Evolutionary conservation across 2,113 vertebrate genomes (phyloP).

Genomic region (Romanogobio albipinnatus): DNA sequence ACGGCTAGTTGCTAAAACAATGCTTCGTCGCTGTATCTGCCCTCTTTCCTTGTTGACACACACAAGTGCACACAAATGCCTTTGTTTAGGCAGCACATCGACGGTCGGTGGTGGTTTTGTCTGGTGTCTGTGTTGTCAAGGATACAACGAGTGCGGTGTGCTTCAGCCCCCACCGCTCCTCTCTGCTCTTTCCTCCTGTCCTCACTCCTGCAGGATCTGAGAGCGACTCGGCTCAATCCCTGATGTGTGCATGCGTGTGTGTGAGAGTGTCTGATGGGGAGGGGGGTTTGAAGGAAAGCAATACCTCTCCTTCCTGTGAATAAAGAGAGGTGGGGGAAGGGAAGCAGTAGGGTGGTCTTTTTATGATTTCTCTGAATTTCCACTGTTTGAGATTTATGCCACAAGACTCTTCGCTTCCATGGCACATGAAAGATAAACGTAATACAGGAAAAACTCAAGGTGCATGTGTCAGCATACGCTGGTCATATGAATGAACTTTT

Average conservation of each 20-base stretch:
- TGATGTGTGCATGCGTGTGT: slow-evolving; percentile 68
- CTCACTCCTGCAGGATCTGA: slow-evolving; percentile 72
- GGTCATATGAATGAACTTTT: slow-evolving; percentile 6
- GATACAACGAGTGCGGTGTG: slow-evolving; percentile 54
- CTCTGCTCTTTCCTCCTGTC: slow-evolving; percentile 54
- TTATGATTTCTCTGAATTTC: slow-evolving; percentile 44
- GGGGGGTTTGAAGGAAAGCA: slow-evolving; percentile 61
- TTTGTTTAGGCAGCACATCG: slow-evolving; percentile 49
- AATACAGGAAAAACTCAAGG: background rate
- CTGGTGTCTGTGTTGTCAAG: slow-evolving; percentile 68
- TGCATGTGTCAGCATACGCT: background rate
- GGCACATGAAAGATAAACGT: background rate
- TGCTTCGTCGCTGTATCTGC: background rate
- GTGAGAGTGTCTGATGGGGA: slow-evolving; percentile 53
- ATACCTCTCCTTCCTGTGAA: slow-evolving; percentile 68
- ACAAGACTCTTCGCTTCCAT: background rate
- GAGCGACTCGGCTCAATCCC: slow-evolving; percentile 73
- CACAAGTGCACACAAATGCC: slow-evolving; percentile 44
- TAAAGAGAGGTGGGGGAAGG: slow-evolving; percentile 62
- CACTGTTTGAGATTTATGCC: slow-evolving; percentile 43
- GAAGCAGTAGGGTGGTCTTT: slow-evolving; percentile 58
- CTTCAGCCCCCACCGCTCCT: slow-evolving; percentile 43
- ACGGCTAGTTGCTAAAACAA: slow-evolving; percentile 21
- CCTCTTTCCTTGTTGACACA: slow-evolving; percentile 41
- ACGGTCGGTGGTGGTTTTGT: slow-evolving; percentile 62